These are phyloP conservation scores for Scaptomyza reducta DNA, from an alignment of 2,888 invertebrate genomes.

Conservation along the genomic window DNA sequence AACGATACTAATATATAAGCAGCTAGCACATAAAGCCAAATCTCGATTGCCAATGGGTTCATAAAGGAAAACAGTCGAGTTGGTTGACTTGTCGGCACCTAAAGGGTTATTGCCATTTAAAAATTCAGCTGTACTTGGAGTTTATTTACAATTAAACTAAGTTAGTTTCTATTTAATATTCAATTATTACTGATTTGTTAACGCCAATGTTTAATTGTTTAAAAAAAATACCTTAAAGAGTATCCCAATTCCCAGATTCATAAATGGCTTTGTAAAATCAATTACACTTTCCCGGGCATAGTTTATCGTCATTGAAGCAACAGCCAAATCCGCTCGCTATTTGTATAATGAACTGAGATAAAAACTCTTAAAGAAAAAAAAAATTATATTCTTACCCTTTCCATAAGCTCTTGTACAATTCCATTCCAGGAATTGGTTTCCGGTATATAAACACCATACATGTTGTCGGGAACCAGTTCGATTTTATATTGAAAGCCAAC, in stretches of 20 bases:
- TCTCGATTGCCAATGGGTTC: slow-evolving; percentile 97
- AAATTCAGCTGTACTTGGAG: background rate
- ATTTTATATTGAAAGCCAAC: slow-evolving; percentile 95
- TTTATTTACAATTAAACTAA: background rate
- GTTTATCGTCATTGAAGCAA: slow-evolving; percentile 98
- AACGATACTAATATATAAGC: slow-evolving; percentile 97
- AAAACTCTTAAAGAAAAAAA: background rate
- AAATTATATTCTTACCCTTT: slow-evolving; percentile 87
- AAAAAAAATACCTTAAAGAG: slow-evolving; percentile 90
- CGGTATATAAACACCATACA: slow-evolving; percentile 95
- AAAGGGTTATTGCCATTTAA: slow-evolving; percentile 57
- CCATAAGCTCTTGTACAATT: slow-evolving; percentile 93
- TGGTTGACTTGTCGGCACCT: slow-evolving; percentile 95
- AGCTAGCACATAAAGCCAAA: slow-evolving; percentile 97
- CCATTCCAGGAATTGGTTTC: slow-evolving; percentile 96
- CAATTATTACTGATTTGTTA: background rate
- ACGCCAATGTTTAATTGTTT: background rate
- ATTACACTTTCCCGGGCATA: slow-evolving; percentile 95
- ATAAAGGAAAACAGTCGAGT: slow-evolving; percentile 97
- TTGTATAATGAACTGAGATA: background rate
- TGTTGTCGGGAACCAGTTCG: slow-evolving; percentile 92
- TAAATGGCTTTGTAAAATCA: slow-evolving; percentile 99
- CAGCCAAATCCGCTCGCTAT: slow-evolving; percentile 97
- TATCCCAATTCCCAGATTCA: slow-evolving; percentile 98
- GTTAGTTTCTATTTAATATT: background rate